Base-by-base conservation (phyloP, 2,113 vertebrate genomes). In the Leucoraja erinaceus region DNA sequence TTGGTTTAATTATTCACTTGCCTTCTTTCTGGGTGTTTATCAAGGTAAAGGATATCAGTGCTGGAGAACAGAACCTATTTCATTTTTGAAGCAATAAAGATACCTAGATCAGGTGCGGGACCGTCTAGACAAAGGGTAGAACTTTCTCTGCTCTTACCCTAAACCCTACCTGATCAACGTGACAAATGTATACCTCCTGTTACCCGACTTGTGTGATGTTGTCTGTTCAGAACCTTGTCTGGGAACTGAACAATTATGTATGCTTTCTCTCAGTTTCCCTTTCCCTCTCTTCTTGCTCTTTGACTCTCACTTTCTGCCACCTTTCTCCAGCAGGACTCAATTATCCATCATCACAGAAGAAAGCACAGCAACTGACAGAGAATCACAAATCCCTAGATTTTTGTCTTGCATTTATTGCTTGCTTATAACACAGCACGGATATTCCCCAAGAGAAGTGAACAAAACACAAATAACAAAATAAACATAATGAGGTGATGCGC, bases 261-360 rank as follows among this genome's bases (percentile, higher is more conserved):
- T 81, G 78, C 78, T 81, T 81, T 81, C 16, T 54, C 76, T 79
- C 5, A 6, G 7, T 77, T 77, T 77, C 18, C 22, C 18, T 47
- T 81, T 81, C 20, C 47, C 47, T 47, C 5, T 47, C 54, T 54
- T 81, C 18, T 81, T 16, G 9, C 78, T 81, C 78, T 54, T 81
- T 81, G 38, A 56, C 47, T 81, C 47, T 81, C 78, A 81, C 38
- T 81, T 33, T 22, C 78, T 81, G 78, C 78, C 75, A 77, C 75
- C n/a, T 77, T 33, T 77, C 75, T 77, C 75, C 75, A 81, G 78
- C 78, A 81, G 78, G 78, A 81, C 78, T 81, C 78, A 81, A 81
- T 81, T 81, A 81, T 25, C 47, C 20, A 22, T 47, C 78, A 81
- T 81, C 38, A 81, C 18, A 22, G 47, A 54, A 54, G 38, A 81